Conservation (phyloP, 1,140 invertebrate species). For the Drosophila tsacasi region DNA sequence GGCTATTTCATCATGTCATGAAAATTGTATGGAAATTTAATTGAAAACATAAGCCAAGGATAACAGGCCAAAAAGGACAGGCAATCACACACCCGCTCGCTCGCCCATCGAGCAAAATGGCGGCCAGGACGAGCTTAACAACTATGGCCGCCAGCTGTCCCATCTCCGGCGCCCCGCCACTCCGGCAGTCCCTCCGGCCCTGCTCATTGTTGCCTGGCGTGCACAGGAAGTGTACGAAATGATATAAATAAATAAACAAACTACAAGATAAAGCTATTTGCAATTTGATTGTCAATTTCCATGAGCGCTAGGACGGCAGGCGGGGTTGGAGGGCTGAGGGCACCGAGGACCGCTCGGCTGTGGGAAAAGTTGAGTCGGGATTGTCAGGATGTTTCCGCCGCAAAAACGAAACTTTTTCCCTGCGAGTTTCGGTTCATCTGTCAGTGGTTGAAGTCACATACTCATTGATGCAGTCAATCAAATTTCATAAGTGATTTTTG, state of each 20-base stretch:
- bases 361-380: constrained; percentile 42
- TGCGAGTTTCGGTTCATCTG: constrained; percentile 41
- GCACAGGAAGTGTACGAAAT: constrained; percentile 80
- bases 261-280: constrained; percentile 84
- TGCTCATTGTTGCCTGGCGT: constrained; percentile 61
- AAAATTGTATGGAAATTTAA: constrained; percentile 85
- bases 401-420: constrained; percentile 64
- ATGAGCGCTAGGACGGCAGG: constrained; percentile 45
- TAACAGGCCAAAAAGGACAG: constrained; percentile 82
- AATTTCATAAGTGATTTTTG: constrained; percentile 80
- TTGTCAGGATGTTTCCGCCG: constrained; percentile 69
- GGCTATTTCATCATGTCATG: constrained; percentile 84
- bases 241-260: constrained; percentile 83
- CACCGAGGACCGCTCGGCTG: constrained; percentile 1
- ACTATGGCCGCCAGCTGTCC: constrained; percentile 58
- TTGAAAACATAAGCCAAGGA: constrained; percentile 84
- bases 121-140: constrained; percentile 60
- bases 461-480: constrained; percentile 81
- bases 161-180: constrained; percentile 10
- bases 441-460: constrained; percentile 69
- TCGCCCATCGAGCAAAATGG: constrained; percentile 46
- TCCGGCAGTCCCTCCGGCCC: constrained; percentile 3
- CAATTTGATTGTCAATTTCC: constrained; percentile 83
- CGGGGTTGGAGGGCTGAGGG: not conserved
- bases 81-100: constrained; percentile 63